phyloP scores from a whole-genome alignment of 1,140 invertebrate genomes.

The Euura lappo region DNA sequence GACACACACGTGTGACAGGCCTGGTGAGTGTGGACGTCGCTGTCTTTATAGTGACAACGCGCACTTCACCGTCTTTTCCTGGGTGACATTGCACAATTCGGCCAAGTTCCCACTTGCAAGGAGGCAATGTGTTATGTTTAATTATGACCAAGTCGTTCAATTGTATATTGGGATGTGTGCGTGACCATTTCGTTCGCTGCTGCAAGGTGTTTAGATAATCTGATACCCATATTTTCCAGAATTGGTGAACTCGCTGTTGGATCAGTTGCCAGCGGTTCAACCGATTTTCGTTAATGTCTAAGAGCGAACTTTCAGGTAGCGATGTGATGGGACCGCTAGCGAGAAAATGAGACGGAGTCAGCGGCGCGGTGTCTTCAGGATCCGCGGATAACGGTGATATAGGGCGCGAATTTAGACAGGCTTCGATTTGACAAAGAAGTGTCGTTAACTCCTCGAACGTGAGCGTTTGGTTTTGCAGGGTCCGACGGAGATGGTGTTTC shows the following conservation, averaged over 20 bases:
- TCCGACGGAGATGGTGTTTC: no score
- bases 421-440: conserved; percentile 27
- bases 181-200: no score
- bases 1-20: no score
- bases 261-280: no score
- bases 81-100: not conserved
- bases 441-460: conserved; percentile 28
- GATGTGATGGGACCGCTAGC: no score
- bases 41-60: not conserved
- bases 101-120: conserved; percentile 13
- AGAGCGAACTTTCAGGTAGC: no score
- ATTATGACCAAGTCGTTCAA: conserved; percentile 20
- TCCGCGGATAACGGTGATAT: conserved; percentile 22
- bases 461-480: not conserved
- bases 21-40: no score
- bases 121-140: not conserved
- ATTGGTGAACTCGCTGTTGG: conserved; percentile 13
- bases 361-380: conserved; percentile 17
- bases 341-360: conserved; percentile 33
- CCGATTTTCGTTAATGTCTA: no score
- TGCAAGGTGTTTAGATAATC: no score
- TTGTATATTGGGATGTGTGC: no score
- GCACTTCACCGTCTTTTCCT: conserved; percentile 8
- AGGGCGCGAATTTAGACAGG: conserved; percentile 31
- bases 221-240: no score